Percentiles rank a stretch among this genome's conserved stretches.
Conservation (phyloP, 2,888 invertebrate species). For the Cheilosia pagana region DNA sequence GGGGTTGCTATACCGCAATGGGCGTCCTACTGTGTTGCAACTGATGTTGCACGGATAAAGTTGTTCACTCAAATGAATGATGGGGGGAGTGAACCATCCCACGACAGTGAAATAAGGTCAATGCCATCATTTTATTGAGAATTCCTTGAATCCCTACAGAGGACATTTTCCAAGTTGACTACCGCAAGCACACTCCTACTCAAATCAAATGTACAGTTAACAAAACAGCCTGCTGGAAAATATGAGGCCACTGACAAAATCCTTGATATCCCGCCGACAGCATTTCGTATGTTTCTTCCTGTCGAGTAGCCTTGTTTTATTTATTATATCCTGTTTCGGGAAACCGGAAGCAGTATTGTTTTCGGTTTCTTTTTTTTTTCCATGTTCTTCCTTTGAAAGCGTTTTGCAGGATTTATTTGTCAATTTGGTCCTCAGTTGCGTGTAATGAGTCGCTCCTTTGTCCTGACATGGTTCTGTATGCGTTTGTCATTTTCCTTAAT, state of each 20-base stretch:
- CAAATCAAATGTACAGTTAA: too few relatives aligned
- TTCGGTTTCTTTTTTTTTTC: neutral
- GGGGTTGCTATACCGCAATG: neutral
- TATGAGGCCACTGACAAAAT: slow-evolving; percentile 2
- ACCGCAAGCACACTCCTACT: neutral
- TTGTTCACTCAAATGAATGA: too few relatives aligned
- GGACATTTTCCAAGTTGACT: neutral
- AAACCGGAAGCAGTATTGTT: slow-evolving; percentile 33
- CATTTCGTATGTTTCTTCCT: neutral
- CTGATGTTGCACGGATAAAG: slow-evolving; percentile 5
- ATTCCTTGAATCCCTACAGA: too few relatives aligned
- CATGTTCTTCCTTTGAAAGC: slow-evolving; percentile 9
- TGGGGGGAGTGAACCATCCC: too few relatives aligned
- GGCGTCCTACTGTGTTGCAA: slow-evolving; percentile 8
- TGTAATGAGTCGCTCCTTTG: slow-evolving; percentile 18
- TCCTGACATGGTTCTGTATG: neutral
- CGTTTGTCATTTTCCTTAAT: slow-evolving; percentile 14
- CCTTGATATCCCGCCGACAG: slow-evolving; percentile 27
- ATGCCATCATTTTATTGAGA: too few relatives aligned
- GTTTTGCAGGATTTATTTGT: slow-evolving; percentile 38
- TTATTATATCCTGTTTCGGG: slow-evolving; percentile 29
- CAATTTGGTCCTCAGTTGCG: slow-evolving; percentile 21
- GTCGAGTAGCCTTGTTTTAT: slow-evolving; percentile 17
- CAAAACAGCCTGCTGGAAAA: neutral
- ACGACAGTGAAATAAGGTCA: too few relatives aligned